These are phyloP conservation scores for Hirtodrosophila alboralis DNA, from an alignment of 2,888 invertebrate genomes.

Conservation along the genomic window DNA sequence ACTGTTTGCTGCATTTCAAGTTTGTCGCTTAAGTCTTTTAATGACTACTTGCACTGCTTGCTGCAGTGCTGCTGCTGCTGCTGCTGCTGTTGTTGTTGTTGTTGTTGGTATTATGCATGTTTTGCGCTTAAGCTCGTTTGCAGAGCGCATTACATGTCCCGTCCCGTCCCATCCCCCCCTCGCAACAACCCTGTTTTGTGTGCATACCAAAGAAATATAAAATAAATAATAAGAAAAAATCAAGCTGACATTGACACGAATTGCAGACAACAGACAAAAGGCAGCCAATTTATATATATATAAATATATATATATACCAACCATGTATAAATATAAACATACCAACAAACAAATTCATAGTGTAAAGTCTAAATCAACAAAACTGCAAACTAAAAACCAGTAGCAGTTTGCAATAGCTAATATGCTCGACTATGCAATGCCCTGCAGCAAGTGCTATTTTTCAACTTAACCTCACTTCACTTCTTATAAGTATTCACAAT, in stretches of 20 bases:
- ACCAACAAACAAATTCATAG: constrained; percentile 34
- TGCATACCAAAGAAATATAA: constrained; percentile 23
- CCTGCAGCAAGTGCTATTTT: constrained; percentile 8
- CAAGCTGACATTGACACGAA: constrained; percentile 78
- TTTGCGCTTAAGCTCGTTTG: constrained; percentile 55
- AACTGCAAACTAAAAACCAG: constrained; percentile 51
- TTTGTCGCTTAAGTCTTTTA: constrained; percentile 67
- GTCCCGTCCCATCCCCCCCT: no score
- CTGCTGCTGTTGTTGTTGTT: constrained; percentile 21
- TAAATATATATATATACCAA: background rate
- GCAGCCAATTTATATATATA: constrained; percentile 39
- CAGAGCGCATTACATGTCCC: constrained; percentile 26
- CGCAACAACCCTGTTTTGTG: constrained; percentile 18
- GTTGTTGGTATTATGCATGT: constrained; percentile 52
- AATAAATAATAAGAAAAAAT: constrained; percentile 55
- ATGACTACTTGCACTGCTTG: constrained; percentile 42
- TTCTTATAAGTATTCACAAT: no score
- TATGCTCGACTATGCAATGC: constrained; percentile 6
- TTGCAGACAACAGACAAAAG: constrained; percentile 54
- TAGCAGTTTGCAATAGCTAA: constrained; percentile 13
- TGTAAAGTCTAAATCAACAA: constrained; percentile 56
- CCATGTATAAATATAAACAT: background rate
- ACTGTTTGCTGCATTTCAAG: constrained; percentile 37
- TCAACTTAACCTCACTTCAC: no score
- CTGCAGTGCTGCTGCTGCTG: constrained; percentile 28